Evolutionary conservation across 2,113 vertebrate genomes (phyloP).

Genomic region (Phrynosoma platyrhinos): DNA sequence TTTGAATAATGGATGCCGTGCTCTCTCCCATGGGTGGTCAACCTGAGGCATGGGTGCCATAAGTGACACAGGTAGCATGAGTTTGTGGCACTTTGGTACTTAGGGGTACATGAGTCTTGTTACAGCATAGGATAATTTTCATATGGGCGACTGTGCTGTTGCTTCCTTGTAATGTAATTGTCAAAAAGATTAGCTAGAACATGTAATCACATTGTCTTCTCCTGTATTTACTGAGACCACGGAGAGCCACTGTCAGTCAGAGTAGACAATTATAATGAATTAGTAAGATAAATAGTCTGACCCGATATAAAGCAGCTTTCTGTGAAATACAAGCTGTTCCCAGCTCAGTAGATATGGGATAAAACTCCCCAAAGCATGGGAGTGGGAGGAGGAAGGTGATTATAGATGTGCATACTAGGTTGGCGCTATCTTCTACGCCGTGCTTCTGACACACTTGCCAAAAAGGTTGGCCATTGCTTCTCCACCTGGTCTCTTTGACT

Average conservation of each 20-base stretch:
- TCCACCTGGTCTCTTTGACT: not conserved
- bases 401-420: not conserved
- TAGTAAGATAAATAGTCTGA: not conserved
- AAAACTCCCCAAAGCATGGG: not conserved
- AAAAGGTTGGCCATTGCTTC: not conserved
- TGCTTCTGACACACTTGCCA: not conserved
- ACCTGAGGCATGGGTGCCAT: not conserved
- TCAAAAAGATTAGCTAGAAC: not conserved
- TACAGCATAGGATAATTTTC: not conserved
- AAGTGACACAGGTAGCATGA: not conserved
- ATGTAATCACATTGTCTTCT: not conserved
- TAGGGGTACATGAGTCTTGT: not conserved
- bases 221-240: not conserved
- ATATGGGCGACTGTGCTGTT: not conserved
- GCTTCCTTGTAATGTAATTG: not conserved
- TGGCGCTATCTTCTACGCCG: too few relatives aligned
- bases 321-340: not conserved
- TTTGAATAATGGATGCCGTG: conserved; percentile 1
- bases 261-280: not conserved
- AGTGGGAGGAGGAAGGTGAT: too few relatives aligned
- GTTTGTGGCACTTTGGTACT: not conserved
- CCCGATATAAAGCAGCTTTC: not conserved
- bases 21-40: not conserved
- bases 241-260: not conserved
- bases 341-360: not conserved